phyloP scores from a whole-genome alignment of 2,888 invertebrate species.

The Yponomeuta cagnagella region DNA sequence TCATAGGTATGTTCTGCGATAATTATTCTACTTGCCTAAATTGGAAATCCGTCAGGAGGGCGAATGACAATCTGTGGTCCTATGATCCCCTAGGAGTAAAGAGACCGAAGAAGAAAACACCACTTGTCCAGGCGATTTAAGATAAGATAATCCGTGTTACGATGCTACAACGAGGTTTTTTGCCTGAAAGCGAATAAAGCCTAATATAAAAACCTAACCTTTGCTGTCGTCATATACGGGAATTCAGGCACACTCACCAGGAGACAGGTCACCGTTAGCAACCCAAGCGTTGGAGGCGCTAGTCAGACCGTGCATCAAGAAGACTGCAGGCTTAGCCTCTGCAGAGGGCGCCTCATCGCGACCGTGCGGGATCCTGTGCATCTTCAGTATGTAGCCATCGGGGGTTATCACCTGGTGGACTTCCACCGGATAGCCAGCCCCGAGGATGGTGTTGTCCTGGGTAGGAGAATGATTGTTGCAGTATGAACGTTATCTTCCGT shows the following conservation, averaged over 20 bases:
- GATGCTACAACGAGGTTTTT: too few species aligned
- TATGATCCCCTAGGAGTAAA: too few species aligned
- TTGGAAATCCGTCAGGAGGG: too few species aligned
- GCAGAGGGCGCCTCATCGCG: background rate
- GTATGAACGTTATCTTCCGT: background rate
- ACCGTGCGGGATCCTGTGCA: slow-evolving; percentile 46
- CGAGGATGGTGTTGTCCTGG: slow-evolving; percentile 14
- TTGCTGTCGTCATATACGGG: too few species aligned
- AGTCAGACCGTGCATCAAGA: slow-evolving; percentile 48
- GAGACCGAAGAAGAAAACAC: too few species aligned
- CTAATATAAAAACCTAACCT: too few species aligned
- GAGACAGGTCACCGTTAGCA: slow-evolving; percentile 31
- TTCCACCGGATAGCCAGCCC: slow-evolving; percentile 33
- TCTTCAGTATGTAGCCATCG: slow-evolving; percentile 47
- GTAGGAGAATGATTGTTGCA: background rate
- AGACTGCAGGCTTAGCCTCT: slow-evolving; percentile 34
- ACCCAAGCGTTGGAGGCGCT: slow-evolving; percentile 34
- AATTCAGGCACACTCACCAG: slow-evolving; percentile 31
- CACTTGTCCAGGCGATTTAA: too few species aligned
- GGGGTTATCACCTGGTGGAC: slow-evolving; percentile 33
- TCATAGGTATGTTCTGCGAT: too few species aligned
- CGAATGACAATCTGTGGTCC: too few species aligned
- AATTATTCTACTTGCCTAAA: too few species aligned
- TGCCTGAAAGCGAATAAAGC: too few species aligned
- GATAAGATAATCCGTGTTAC: too few species aligned